Evolutionary conservation across 2,888 invertebrate species (phyloP), one percentile per base, ranked within the genome.

Genomic region (Napeogenes inachia): DNA sequence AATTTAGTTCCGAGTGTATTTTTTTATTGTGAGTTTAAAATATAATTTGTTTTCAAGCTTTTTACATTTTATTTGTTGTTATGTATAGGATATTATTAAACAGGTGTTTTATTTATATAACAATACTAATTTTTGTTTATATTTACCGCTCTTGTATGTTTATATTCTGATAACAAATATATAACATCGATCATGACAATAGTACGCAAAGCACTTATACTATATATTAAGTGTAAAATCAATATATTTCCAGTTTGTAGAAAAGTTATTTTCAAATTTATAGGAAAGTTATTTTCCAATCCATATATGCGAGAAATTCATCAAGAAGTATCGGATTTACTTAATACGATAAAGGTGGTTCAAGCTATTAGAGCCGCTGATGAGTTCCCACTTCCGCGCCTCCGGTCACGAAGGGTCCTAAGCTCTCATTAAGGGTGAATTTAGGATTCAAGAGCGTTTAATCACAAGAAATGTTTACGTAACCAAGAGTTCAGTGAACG

Each of bases 361-460:
- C 80, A 76, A 74, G 76, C 78, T 85, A 85, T 87, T 87, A 87
- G 83, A 81, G 75, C 64, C 78, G 65, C 78, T 82, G 86, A 87
- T 85, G 87, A 84, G 82, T 75, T 77, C 80, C 77, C 77, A 78
- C 77, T 82, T 84, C 21, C 21, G 21, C 79, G 85, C 85, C 85
- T 82, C 80, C 76, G 85, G 85, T 72, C 80, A 82, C 66, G 77
- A 70, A 80, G 83, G 84, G 81, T 76, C 70, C 70, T 75, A 76
- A 76, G 74, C 77, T 77, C 83, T 86, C 85, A 87, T 87, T 87
- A 86, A 81, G 78, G 76, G 79, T 78, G 79, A 81, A 81, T 83
- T 85, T 85, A 84, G 80, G 78, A 74, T 77, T 78, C 75, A 74
- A 75, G 76, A 77, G 76, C 75, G 81, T 81, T 78, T 72, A 73